Percentiles rank a stretch among this genome's conserved stretches.
These are phyloP conservation scores for Epinotia brunnichana DNA, from an alignment of 2,888 invertebrate genomes.

Conservation along the genomic window DNA sequence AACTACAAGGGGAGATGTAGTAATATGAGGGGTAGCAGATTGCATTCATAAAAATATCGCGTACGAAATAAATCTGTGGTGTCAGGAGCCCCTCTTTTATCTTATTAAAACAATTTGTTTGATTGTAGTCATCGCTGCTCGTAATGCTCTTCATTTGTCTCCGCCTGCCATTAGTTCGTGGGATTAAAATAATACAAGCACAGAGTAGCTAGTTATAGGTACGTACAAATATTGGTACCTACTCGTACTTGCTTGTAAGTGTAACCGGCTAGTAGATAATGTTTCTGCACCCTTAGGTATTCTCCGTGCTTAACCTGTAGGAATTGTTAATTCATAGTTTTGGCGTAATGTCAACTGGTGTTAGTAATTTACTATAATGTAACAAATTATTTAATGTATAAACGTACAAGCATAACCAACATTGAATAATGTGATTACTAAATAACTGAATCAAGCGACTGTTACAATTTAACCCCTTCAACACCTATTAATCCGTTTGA, in stretches of 20 bases:
- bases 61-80: slow-evolving; percentile 78
- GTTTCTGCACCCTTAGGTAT: too few relatives aligned
- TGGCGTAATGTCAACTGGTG: too few relatives aligned
- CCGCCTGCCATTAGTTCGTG: slow-evolving; percentile 33
- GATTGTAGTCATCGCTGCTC: slow-evolving; percentile 41
- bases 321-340: too few relatives aligned
- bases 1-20: slow-evolving; percentile 28
- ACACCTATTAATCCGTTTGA: slow-evolving; percentile 22
- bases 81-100: slow-evolving; percentile 69
- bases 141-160: slow-evolving; percentile 42
- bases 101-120: slow-evolving; percentile 44
- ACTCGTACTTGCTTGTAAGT: too few relatives aligned
- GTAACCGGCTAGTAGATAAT: too few relatives aligned
- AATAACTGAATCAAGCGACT: neutral
- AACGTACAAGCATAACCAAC: neutral
- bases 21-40: slow-evolving; percentile 64
- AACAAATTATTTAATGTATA: neutral
- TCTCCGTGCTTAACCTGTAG: too few relatives aligned
- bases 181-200: slow-evolving; percentile 33
- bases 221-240: neutral
- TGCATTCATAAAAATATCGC: slow-evolving; percentile 77
- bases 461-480: slow-evolving; percentile 19
- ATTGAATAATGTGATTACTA: slow-evolving; percentile 3
- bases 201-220: neutral
- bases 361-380: neutral